Percentiles rank a stretch among this genome's conserved stretches.
These are phyloP conservation scores for Halcyon malimbica DNA, from an alignment of 2,113 vertebrate species.

Conservation along the genomic window DNA sequence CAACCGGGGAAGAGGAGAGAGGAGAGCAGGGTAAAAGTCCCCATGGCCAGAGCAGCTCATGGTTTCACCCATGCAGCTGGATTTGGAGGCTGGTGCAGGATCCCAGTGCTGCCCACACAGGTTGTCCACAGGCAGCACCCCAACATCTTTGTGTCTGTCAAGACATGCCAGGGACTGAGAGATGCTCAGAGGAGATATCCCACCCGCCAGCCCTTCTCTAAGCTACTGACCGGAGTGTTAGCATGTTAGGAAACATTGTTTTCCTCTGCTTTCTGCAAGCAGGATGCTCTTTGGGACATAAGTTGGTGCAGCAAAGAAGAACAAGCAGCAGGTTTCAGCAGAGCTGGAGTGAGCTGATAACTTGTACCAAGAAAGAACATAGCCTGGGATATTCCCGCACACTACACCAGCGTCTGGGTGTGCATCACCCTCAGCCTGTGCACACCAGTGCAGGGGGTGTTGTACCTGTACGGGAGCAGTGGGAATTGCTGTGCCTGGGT, in stretches of 20 bases:
- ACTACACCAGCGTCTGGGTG: fast-evolving
- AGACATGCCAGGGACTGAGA: neutral
- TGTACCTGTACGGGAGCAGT: fast-evolving
- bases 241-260: neutral
- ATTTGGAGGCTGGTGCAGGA: neutral
- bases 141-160: neutral
- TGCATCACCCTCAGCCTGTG: neutral
- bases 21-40: neutral
- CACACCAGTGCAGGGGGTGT: fast-evolving
- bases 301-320: neutral
- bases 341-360: fast-evolving
- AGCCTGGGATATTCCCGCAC: fast-evolving
- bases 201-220: neutral
- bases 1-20: fast-evolving
- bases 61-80: neutral
- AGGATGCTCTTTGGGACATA: neutral
- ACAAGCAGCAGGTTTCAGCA: neutral
- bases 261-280: neutral
- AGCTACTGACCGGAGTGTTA: neutral
- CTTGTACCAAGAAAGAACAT: neutral
- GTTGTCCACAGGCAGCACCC: neutral
- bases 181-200: neutral
- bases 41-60: neutral
- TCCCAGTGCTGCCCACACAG: neutral
- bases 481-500: fast-evolving